phyloP scores from a whole-genome alignment of 2,797 vertebrate species.

The Notolabrus celidotus region DNA sequence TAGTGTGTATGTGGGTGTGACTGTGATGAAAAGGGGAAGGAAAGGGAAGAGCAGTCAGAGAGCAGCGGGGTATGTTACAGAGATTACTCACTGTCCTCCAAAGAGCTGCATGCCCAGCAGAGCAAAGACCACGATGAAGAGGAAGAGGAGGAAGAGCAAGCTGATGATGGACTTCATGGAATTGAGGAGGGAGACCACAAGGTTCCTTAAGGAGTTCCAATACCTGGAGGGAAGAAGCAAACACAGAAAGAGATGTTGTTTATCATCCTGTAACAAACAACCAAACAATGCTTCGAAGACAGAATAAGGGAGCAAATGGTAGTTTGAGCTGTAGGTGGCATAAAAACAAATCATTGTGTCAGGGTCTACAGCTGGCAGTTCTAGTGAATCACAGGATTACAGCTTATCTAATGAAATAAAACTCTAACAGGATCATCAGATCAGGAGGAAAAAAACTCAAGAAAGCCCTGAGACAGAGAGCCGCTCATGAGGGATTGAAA shows the following conservation, averaged over 20 bases:
- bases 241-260: not conserved
- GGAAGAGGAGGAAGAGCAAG: constrained; percentile 97
- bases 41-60: not conserved
- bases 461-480: not conserved
- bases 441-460: constrained; percentile 14
- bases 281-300: not conserved
- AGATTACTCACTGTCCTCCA: constrained; percentile 93
- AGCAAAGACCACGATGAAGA: constrained; percentile 98
- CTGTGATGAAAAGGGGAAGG: not conserved
- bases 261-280: not conserved
- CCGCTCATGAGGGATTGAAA: not conserved
- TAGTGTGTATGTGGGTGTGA: constrained; percentile 11
- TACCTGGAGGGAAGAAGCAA: constrained; percentile 83
- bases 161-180: constrained; percentile 99
- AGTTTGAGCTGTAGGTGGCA: constrained; percentile 28
- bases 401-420: constrained; percentile 42
- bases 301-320: constrained; percentile 19
- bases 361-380: constrained; percentile 36
- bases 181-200: constrained; percentile 96
- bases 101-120: constrained; percentile 99
- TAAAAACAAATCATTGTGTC: constrained; percentile 37
- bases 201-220: constrained; percentile 96
- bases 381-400: constrained; percentile 53
- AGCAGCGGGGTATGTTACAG: not conserved
- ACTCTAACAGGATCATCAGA: constrained; percentile 38